Conservation (phyloP, 2,113 vertebrate genomes). For the Campylomormyrus tamandua region DNA sequence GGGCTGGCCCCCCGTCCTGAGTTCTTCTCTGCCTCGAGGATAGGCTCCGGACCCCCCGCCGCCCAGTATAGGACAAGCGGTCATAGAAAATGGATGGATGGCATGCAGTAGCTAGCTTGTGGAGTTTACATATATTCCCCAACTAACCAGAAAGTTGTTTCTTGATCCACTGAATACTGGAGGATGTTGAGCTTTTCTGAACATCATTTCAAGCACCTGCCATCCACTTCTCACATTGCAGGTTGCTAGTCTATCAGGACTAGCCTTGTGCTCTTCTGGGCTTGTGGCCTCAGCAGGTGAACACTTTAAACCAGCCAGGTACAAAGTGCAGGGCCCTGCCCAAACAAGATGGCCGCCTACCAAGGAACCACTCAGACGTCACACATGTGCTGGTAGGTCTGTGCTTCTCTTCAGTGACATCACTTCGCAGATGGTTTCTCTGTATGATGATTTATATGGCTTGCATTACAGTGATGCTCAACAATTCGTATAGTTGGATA, state of each 20-base stretch:
- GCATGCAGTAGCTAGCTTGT: background rate
- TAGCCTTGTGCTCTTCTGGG: slow-evolving; percentile 76
- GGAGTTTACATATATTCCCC: background rate
- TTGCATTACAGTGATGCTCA: background rate
- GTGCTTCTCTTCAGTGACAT: background rate
- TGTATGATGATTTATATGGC: background rate
- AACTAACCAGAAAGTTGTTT: background rate
- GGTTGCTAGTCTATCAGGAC: slow-evolving; percentile 60
- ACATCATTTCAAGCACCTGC: background rate
- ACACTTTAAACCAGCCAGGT: slow-evolving; percentile 76
- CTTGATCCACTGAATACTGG: background rate
- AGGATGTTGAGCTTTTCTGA: background rate
- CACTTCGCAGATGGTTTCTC: background rate
- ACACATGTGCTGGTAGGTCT: slow-evolving; percentile 72
- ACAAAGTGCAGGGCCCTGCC: slow-evolving; percentile 57
- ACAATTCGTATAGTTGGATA: background rate
- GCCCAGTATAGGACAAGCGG: background rate
- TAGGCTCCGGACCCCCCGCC: background rate
- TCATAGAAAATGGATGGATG: background rate
- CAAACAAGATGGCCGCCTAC: slow-evolving; percentile 52
- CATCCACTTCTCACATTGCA: background rate
- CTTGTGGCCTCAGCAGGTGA: slow-evolving; percentile 83
- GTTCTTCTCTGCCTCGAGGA: background rate
- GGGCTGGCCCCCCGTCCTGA: background rate
- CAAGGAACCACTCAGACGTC: slow-evolving; percentile 54